Evolutionary conservation across 1,140 invertebrate genomes (phyloP).

Genomic region (Dinothrombium tinctorium): DNA sequence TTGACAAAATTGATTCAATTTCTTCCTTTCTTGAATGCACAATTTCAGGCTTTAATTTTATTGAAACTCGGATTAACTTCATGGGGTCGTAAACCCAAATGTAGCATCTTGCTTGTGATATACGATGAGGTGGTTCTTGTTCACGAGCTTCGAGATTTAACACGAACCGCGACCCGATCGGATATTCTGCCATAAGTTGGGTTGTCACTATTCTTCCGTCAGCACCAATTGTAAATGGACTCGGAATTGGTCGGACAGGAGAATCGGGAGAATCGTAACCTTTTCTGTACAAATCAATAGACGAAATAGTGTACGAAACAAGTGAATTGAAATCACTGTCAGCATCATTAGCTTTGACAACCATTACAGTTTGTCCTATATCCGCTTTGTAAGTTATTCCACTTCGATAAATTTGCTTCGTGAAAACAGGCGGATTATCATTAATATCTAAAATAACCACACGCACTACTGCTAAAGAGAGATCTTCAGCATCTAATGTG

Average conservation of each 20-base stretch:
- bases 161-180: slow-evolving; percentile 2
- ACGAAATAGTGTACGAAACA: slow-evolving; percentile 33
- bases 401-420: slow-evolving; percentile 64
- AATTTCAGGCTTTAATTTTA: slow-evolving; percentile 1
- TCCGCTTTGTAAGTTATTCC: slow-evolving; percentile 60
- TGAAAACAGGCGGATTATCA: slow-evolving; percentile 89
- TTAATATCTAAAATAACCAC: slow-evolving; percentile 74
- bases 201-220: slow-evolving; percentile 59
- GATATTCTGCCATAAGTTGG: slow-evolving; percentile 5
- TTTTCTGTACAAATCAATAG: slow-evolving; percentile 4
- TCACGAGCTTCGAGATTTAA: not conserved
- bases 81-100: slow-evolving; percentile 2
- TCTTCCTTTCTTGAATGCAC: not conserved
- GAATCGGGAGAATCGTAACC: slow-evolving; percentile 17
- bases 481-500: slow-evolving; percentile 1
- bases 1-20: not conserved
- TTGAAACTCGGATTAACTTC: slow-evolving; percentile 1
- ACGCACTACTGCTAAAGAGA: slow-evolving; percentile 49
- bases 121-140: not conserved
- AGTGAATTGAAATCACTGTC: slow-evolving; percentile 65
- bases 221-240: slow-evolving; percentile 43
- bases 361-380: slow-evolving; percentile 44
- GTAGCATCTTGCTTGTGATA: not conserved
- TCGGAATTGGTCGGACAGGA: slow-evolving; percentile 3
- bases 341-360: slow-evolving; percentile 51